Conservation (phyloP, 2,888 invertebrate species). For the Proisotoma minuta region DNA sequence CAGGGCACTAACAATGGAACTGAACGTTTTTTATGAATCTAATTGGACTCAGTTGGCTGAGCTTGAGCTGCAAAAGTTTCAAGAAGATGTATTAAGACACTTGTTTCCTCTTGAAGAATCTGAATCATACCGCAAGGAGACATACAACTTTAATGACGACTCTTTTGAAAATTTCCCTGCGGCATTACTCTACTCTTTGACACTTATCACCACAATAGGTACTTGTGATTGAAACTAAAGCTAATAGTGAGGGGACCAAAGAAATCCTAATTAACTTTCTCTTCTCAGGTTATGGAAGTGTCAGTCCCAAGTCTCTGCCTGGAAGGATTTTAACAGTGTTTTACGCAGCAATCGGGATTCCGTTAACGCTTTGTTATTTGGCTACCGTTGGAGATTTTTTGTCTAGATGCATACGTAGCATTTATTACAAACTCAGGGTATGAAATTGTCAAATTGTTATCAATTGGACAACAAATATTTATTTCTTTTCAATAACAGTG, state of each 20-base stretch:
- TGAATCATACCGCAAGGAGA: slow-evolving; percentile 52
- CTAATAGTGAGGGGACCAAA: not conserved
- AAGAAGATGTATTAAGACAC: slow-evolving; percentile 55
- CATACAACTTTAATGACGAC: slow-evolving; percentile 49
- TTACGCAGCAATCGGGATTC: slow-evolving; percentile 47
- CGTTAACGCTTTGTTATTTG: slow-evolving; percentile 47
- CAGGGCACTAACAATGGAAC: slow-evolving; percentile 53
- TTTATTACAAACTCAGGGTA: slow-evolving; percentile 47
- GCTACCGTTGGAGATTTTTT: slow-evolving; percentile 48
- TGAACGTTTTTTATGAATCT: slow-evolving; percentile 82
- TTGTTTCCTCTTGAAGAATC: slow-evolving; percentile 48
- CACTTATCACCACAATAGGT: slow-evolving; percentile 93
- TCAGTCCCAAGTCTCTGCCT: slow-evolving; percentile 46
- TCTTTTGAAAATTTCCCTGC: slow-evolving; percentile 71
- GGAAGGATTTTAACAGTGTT: slow-evolving; percentile 47
- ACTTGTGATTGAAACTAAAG: slow-evolving; percentile 50
- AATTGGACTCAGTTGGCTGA: slow-evolving; percentile 87
- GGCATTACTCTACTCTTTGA: slow-evolving; percentile 85
- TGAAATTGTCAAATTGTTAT: slow-evolving; percentile 12
- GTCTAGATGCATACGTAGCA: slow-evolving; percentile 44
- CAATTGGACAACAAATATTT: not conserved
- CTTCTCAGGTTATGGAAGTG: slow-evolving; percentile 46
- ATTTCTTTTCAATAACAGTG: not conserved
- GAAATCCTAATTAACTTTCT: not conserved
- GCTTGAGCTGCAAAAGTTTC: slow-evolving; percentile 79